These are phyloP conservation scores for Perizoma flavofasciatum DNA, from an alignment of 2,888 invertebrate species.

Conservation along the genomic window DNA sequence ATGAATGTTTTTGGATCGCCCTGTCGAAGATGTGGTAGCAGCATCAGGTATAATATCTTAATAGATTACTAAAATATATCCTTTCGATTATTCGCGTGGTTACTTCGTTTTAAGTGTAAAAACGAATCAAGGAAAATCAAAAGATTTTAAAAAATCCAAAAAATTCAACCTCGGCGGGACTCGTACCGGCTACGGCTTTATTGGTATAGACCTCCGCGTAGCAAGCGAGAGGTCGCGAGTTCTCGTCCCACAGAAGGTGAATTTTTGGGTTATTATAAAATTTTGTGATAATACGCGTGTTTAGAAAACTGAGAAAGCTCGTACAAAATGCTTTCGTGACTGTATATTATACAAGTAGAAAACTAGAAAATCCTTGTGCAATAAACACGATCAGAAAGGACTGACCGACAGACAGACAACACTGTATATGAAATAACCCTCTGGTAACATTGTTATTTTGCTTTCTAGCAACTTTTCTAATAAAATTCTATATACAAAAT, in stretches of 20 bases:
- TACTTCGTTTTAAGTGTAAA: not conserved
- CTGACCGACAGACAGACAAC: conserved; percentile 37
- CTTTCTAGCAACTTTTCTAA: conserved; percentile 52
- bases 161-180: too few relatives aligned
- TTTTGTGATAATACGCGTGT: conserved; percentile 15
- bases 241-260: too few relatives aligned
- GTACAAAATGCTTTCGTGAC: conserved; percentile 34
- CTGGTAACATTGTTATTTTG: conserved; percentile 66
- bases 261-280: too few relatives aligned
- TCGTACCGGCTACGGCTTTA: too few relatives aligned
- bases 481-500: conserved; percentile 73
- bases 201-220: too few relatives aligned
- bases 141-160: too few relatives aligned
- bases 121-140: too few relatives aligned
- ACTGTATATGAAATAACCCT: conserved; percentile 50
- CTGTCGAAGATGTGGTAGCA: too few relatives aligned
- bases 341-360: conserved; percentile 34
- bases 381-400: conserved; percentile 10
- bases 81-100: conserved; percentile 17
- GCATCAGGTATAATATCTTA: conserved; percentile 11
- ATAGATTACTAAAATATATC: conserved; percentile 15
- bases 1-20: too few relatives aligned
- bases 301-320: conserved; percentile 17
- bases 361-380: conserved; percentile 30
- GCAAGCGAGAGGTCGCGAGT: too few relatives aligned